Evolutionary conservation across 2,797 vertebrate genomes (phyloP), one percentile per base, ranked within the genome.

Genomic region (Bradypus variegatus): DNA sequence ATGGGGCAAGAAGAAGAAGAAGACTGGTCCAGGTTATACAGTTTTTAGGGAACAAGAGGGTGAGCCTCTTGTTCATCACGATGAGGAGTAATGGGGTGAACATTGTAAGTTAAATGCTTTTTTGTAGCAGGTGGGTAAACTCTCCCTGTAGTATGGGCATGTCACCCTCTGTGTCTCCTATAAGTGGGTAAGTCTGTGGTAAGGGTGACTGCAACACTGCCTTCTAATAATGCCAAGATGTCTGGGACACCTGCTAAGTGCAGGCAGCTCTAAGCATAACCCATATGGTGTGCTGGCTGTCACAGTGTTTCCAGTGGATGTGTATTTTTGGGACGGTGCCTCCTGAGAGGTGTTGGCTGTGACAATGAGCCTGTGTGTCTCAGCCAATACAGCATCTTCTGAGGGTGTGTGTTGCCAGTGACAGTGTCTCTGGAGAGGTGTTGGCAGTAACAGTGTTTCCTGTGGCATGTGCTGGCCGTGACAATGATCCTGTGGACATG

Each of bases 221-320:
- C 23, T 89, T 19, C 64, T 83, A 21, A 75, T 33, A 41, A 67
- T 50, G 41, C 70, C n/a, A 41, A 50, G 64, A 62, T 64, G 41
- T 93, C 78, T 78, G 77, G 80, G 58, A 69, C 53, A 86, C 88
- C 78, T 95, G 87, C 82, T 83, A 23, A 60, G 45, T 65, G 45
- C 12, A 41, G 67, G 19, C 50, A 65, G 76, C 31, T 86, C 58
- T 41, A 92, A 77, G 60, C 69, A 27, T 15, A 79, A 85, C 50
- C 79, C 62, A 45, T 33, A 50, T 16, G 55, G 81, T 33, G 31
- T 64, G 25, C 6, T 92, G 62, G 29, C 70, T 73, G n/a, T 84
- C 78, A 86, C 38, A 75, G 15, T 53, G 12, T 60, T 48, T 76
- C 78, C 45, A 16, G 3, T n/a, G 77, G 62, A 23, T 41, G 16